A percentile compares a stretch with the other conserved stretches of the same genome.
These are phyloP conservation scores for Leptopilina myrica DNA, from an alignment of 2,888 invertebrate species.

Conservation along the genomic window DNA sequence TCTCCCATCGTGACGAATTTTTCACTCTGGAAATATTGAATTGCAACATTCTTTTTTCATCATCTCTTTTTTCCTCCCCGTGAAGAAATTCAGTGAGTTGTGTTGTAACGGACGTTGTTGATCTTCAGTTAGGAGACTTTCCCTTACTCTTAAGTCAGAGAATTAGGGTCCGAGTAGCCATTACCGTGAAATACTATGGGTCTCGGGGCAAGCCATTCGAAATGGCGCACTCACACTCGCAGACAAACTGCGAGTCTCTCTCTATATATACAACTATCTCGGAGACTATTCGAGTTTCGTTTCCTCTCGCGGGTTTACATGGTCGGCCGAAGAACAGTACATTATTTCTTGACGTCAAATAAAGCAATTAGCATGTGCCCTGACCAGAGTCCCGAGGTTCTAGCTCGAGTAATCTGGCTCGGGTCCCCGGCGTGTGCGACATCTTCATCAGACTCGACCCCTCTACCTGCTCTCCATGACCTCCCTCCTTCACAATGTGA, in stretches of 20 bases:
- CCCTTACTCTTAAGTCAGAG: conserved; percentile 30
- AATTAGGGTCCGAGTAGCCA: conserved; percentile 38
- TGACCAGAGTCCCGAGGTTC: conserved; percentile 71
- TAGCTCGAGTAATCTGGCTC: conserved; percentile 73
- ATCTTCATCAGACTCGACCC: conserved; percentile 75
- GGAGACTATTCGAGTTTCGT: conserved; percentile 53
- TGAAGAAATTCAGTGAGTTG: neutral
- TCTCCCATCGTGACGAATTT: too few relatives aligned
- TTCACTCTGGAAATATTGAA: too few relatives aligned
- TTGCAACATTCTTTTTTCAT: too few relatives aligned
- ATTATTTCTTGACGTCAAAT: conserved; percentile 77
- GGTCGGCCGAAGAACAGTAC: conserved; percentile 62
- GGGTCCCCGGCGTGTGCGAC: conserved; percentile 76
- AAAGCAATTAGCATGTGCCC: conserved; percentile 77
- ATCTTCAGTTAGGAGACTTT: conserved; percentile 25
- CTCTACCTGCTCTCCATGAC: conserved; percentile 46
- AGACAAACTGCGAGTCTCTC: too few relatives aligned
- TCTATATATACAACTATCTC: neutral
- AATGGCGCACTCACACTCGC: conserved; percentile 43
- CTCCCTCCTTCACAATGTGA: conserved; percentile 48
- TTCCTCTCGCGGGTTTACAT: conserved; percentile 60
- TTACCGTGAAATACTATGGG: conserved; percentile 33
- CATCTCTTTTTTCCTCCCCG: too few relatives aligned
- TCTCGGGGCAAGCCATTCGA: conserved; percentile 30
- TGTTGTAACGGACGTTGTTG: conserved; percentile 6